phyloP scores from a whole-genome alignment of 1,140 invertebrate species.

The Hetaerina americana region DNA sequence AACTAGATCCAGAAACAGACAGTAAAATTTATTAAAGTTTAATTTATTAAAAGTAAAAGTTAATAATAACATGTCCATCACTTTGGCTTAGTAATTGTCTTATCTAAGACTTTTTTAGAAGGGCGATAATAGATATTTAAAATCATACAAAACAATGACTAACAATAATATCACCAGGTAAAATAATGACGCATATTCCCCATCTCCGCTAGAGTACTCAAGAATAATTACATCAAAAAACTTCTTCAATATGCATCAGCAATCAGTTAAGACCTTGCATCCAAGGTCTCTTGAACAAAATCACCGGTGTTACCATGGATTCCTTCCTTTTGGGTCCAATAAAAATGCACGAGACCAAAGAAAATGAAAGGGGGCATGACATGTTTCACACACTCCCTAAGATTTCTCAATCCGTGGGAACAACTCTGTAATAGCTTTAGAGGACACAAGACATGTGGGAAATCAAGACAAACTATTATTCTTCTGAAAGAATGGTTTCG shows the following conservation, averaged over 20 bases:
- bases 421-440: background rate
- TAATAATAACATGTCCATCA: background rate
- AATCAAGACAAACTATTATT: background rate
- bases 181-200: background rate
- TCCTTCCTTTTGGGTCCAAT: background rate
- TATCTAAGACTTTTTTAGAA: background rate
- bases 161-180: background rate
- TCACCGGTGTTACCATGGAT: background rate
- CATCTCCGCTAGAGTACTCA: background rate
- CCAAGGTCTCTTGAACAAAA: background rate
- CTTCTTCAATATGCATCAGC: background rate
- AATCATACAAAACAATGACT: background rate
- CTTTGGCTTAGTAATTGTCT: background rate
- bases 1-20: no score
- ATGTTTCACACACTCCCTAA: background rate
- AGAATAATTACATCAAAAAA: background rate
- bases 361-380: background rate
- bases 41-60: background rate
- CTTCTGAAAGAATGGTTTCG: background rate
- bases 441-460: background rate
- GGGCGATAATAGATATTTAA: background rate
- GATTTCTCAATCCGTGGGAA: background rate
- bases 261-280: background rate
- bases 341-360: background rate
- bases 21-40: no score